A percentile compares a stretch with the other conserved stretches of the same genome.
Conservation (phyloP, 1,140 invertebrate genomes). For the Microplitis demolitor region DNA sequence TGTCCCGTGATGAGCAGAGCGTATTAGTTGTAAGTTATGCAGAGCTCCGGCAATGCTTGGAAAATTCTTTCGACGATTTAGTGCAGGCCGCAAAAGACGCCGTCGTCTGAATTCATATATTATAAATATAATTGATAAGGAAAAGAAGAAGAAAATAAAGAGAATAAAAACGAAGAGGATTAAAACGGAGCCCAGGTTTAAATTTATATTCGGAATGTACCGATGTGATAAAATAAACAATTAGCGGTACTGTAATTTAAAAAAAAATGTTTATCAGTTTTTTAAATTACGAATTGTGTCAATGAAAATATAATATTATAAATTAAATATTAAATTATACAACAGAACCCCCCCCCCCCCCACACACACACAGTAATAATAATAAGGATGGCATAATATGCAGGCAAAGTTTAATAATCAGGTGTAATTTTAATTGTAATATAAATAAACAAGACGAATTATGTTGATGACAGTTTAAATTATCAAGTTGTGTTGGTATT, state of each 20-base stretch:
- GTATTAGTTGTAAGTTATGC: conserved; percentile 92
- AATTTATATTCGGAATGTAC: conserved; percentile 37
- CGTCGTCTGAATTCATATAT: conserved; percentile 17
- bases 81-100: conserved; percentile 65
- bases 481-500: conserved; percentile 25
- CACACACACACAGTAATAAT: conserved; percentile 16
- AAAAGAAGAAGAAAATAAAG: conserved; percentile 25
- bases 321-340: neutral
- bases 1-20: conserved; percentile 95
- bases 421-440: neutral
- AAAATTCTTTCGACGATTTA: conserved; percentile 88
- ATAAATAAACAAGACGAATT: neutral
- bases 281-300: conserved; percentile 28
- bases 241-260: conserved; percentile 54
- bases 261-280: conserved; percentile 32
- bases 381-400: conserved; percentile 3
- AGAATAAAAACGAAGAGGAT: neutral
- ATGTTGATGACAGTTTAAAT: neutral
- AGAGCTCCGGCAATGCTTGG: conserved; percentile 93
- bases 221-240: conserved; percentile 59
- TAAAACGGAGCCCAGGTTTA: neutral
- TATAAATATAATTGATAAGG: too few species aligned
- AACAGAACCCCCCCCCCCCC: too few species aligned
- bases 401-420: too few species aligned
- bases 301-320: conserved; percentile 20